Base-by-base conservation (phyloP, 2,113 vertebrate genomes). In the Euleptes europaea region DNA sequence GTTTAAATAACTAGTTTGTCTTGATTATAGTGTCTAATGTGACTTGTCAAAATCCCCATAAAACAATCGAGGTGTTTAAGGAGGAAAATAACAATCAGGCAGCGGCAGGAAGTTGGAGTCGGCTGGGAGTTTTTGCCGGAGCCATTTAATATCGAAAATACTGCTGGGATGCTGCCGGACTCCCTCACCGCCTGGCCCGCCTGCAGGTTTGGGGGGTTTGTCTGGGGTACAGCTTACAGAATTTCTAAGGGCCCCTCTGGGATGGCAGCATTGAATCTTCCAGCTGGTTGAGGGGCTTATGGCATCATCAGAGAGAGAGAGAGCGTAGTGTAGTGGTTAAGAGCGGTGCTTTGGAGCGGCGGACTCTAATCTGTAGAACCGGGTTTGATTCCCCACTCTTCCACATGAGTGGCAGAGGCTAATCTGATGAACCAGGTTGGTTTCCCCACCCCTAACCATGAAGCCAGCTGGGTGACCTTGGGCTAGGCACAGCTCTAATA, bases 1-100 rank as follows among this genome's bases (percentile, higher is more conserved):
- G 74, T 91, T 92, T 91, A 91, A 93, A 89, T 87, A 90, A 87
- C 60, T 81, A 42, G 79, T 90, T 88, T 93, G 86, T 92, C 89
- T 93, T 90, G 84, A 92, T 94, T 92, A 90, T 1, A 0, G 77
- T 19, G 19, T 79, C 85, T 92, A 89, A 92, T 86, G 31, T 81
- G 79, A 83, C 70, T 77, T 90, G 81, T 92, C 89, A 92, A 79
- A 92, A 84, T 76, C 76, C 80, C 54, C 54, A n/a, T 83, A 81
- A 89, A 90, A 82, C 65, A 17, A 10, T 86, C 86, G 80, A 57
- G 42, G n/a, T 88, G 73, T 88, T 90, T 51, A 85, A 80, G 73
- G 83, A 79, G 66, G 81, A 92, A 91, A 89, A 84, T 35, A 44
- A 33, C 6, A 47, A 79, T 35, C 33, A 31, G 44, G 35, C 54